Evolutionary conservation across 2,113 vertebrate species (phyloP).

Genomic region (Ramphastos sulfuratus): DNA sequence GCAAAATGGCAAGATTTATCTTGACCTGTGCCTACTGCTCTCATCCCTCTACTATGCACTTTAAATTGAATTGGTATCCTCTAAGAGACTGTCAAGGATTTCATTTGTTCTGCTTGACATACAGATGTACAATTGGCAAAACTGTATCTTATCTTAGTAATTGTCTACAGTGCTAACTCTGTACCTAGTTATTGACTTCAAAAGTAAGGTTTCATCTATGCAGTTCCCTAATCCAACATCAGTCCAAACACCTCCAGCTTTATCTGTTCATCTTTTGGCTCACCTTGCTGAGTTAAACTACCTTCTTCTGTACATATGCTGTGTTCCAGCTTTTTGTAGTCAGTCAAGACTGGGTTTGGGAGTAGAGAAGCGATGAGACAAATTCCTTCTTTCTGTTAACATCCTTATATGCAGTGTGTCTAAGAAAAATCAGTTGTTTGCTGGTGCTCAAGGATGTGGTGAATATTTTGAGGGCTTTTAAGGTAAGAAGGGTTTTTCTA

Average conservation of each 20-base stretch:
- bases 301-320: not conserved
- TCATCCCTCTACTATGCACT: constrained; percentile 27
- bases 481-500: not conserved
- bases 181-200: constrained; percentile 63
- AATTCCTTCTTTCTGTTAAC: not conserved
- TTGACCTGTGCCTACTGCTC: constrained; percentile 33
- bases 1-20: constrained; percentile 42
- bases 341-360: not conserved
- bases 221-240: not conserved
- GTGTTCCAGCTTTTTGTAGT: not conserved
- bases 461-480: not conserved
- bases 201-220: constrained; percentile 25
- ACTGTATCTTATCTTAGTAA: constrained; percentile 67
- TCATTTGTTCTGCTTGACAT: constrained; percentile 69
- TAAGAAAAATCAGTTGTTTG: not conserved
- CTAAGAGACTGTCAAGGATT: constrained; percentile 61
- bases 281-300: not conserved
- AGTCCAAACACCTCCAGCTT: not conserved
- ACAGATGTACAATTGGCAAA: constrained; percentile 63
- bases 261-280: constrained; percentile 3
- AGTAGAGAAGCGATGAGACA: not conserved
- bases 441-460: not conserved
- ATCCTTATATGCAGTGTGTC: not conserved
- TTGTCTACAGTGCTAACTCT: constrained; percentile 50
- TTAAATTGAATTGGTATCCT: constrained; percentile 69